These are phyloP conservation scores for Parus major DNA, from an alignment of 2,113 vertebrate genomes.

Conservation along the genomic window DNA sequence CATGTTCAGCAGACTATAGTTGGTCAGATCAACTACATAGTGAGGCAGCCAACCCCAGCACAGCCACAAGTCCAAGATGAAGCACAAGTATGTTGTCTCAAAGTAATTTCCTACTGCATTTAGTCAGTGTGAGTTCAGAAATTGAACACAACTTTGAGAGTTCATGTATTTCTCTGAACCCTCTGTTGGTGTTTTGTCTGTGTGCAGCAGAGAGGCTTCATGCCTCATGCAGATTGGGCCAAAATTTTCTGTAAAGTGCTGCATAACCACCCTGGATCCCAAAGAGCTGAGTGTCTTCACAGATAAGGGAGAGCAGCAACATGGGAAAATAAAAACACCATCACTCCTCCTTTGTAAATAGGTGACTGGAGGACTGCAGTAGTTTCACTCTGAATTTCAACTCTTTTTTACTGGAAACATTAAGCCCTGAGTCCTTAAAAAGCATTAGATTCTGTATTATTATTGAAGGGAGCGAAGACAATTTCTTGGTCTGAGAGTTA, in stretches of 20 bases:
- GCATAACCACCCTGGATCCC: neutral
- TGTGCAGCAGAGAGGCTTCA: neutral
- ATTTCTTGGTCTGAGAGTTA: neutral
- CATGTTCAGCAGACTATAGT: constrained; percentile 75
- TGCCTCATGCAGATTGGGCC: neutral
- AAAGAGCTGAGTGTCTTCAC: neutral
- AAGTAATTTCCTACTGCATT: neutral
- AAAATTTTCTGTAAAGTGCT: neutral
- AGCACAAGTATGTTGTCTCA: constrained; percentile 56
- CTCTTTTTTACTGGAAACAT: neutral
- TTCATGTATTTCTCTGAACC: neutral
- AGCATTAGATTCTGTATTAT: neutral
- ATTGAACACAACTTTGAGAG: neutral
- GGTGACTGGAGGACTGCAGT: neutral
- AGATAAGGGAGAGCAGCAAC: neutral
- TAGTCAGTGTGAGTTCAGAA: neutral
- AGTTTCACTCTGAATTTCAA: neutral
- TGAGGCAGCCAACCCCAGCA: constrained; percentile 73
- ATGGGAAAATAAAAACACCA: neutral
- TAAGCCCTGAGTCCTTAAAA: neutral
- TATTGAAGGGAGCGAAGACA: neutral
- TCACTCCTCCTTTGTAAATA: neutral
- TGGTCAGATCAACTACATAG: constrained; percentile 82
- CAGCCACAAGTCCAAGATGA: constrained; percentile 76
- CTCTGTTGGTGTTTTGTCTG: neutral